A percentile compares a stretch with the other conserved stretches of the same genome.
phyloP scores from a whole-genome alignment of 2,113 vertebrate genomes.

The Microtus ochrogaster region DNA sequence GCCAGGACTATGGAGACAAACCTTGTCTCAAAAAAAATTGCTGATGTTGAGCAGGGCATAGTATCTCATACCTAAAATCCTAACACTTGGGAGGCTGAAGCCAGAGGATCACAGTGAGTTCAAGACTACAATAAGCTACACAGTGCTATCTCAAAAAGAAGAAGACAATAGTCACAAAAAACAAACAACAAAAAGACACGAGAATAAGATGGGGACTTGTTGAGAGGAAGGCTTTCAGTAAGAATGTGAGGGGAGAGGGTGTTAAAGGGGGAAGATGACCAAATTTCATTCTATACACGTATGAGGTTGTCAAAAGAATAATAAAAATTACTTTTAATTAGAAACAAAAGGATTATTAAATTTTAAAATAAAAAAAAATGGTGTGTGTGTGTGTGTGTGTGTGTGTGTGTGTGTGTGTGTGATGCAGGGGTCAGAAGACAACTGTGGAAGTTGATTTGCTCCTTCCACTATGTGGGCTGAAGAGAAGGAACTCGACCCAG shows the following conservation, averaged over 20 bases:
- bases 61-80: neutral
- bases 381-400: neutral
- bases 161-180: neutral
- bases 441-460: neutral
- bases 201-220: neutral
- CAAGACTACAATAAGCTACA: neutral
- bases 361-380: neutral
- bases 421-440: neutral
- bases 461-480: neutral
- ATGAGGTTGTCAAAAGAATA: neutral
- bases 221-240: neutral
- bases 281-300: neutral
- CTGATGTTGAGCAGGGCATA: neutral
- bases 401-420: neutral
- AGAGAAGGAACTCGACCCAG: neutral
- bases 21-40: neutral
- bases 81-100: neutral
- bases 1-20: neutral
- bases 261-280: neutral
- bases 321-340: neutral
- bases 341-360: neutral
- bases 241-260: neutral
- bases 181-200: neutral
- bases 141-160: neutral
- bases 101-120: neutral